These are phyloP conservation scores for Goniozus legneri DNA, from an alignment of 1,140 invertebrate genomes.

Conservation along the genomic window DNA sequence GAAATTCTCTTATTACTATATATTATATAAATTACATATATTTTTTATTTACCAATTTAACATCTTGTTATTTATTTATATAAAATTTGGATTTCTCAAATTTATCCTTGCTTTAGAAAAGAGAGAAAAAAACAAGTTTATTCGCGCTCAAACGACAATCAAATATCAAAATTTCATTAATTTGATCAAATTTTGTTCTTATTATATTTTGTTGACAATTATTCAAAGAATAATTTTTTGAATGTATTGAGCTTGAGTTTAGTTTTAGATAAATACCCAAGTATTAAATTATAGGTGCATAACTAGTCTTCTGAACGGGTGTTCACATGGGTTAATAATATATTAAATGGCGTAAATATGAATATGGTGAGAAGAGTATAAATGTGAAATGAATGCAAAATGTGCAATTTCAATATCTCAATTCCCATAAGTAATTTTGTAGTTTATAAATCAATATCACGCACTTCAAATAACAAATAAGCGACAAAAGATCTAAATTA, in stretches of 20 bases:
- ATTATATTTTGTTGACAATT: too few relatives aligned
- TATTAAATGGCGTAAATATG: conserved; percentile 3
- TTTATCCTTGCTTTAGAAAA: too few relatives aligned
- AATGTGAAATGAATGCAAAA: conserved; percentile 18
- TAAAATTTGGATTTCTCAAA: too few relatives aligned
- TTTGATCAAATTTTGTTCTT: too few relatives aligned
- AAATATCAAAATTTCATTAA: too few relatives aligned
- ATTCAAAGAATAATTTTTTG: conserved; percentile 11
- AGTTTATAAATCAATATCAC: conserved; percentile 32
- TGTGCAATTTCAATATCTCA: conserved; percentile 30
- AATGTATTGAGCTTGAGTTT: conserved; percentile 19
- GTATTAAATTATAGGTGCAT: conserved; percentile 6
- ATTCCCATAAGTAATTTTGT: conserved; percentile 26
- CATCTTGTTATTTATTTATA: too few relatives aligned
- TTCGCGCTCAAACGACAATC: too few relatives aligned
- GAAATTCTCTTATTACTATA: too few relatives aligned
- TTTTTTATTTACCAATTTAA: too few relatives aligned
- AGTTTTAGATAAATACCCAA: conserved; percentile 6
- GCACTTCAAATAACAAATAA: too few relatives aligned
- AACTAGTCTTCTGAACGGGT: conserved; percentile 9
- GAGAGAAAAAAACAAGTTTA: too few relatives aligned
- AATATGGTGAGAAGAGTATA: neutral
- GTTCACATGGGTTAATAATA: neutral
- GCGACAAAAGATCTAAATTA: conserved; percentile 22
- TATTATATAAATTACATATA: too few relatives aligned